Base-by-base conservation (phyloP, 2,113 vertebrate species). In the Trematocara variabile region DNA sequence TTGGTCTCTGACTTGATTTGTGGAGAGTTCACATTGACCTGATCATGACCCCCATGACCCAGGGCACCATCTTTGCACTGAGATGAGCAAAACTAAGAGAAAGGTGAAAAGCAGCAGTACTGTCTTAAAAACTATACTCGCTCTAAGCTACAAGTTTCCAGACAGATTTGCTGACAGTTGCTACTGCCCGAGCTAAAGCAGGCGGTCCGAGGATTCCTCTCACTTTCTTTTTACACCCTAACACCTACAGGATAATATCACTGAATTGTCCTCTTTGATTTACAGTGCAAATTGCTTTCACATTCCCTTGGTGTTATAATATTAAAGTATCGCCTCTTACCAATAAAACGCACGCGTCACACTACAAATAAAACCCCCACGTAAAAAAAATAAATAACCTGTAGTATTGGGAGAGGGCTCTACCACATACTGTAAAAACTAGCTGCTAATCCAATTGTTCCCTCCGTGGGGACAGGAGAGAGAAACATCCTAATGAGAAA, bases 391-490 rank as follows among this genome's bases (percentile, higher is more conserved):
- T 2, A 83, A 46, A 87, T n/a, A 48, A 86, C 70, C 18, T 81
- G 25, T 25, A 78, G 41, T 44, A 55, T 5, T 20, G 37, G n/a
- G 33, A 84, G 53, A 80, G 28, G 39, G 78, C 28, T 60, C 13
- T 3, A 22, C 65, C n/a, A 83, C 87, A 77, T 52, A 82, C 63
- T 80, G 56, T 65, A 83, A 78, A 85, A 89, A 91, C 53, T 81
- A 79, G 79, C 79, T 79, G 86, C 79, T 94, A 93, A 95, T 94
- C 86, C 80, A 91, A 88, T 91, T 89, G 85, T 93, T 87, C 53
- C 89, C 81, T 85, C 82, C 44, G 3, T 13, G 55, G 90, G 89
- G 83, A 92, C 58, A 53, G 44, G 18, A 79, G 58, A 56, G 77
- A 75, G 77, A 84, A 53, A 70, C 81, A 79, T 80, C 81, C 81